A percentile compares a stretch with the other conserved stretches of the same genome.
Conservation (phyloP, 2,888 invertebrate species). For the Strigamia crassipes region DNA sequence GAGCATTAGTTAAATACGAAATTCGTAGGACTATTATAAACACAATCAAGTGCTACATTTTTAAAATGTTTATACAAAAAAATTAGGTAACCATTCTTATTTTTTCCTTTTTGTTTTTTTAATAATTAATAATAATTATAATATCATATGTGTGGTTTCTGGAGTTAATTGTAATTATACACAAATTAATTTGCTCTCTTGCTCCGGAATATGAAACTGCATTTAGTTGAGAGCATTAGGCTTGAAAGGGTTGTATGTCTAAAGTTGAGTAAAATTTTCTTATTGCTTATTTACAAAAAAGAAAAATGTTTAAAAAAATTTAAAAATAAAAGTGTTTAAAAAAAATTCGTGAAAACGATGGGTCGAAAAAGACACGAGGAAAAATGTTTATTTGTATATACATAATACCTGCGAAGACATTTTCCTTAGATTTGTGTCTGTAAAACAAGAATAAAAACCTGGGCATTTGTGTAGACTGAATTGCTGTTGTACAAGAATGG, state of each 20-base stretch:
- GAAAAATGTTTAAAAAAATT: not conserved
- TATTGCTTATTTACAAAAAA: conserved; percentile 17
- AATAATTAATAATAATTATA: not conserved
- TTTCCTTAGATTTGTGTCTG: conserved; percentile 24
- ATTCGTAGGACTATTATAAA: conserved; percentile 37
- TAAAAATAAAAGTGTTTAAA: not conserved
- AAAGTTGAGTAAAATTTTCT: not conserved
- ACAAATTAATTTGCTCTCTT: conserved; percentile 13
- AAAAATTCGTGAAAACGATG: not conserved
- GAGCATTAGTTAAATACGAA: conserved; percentile 6
- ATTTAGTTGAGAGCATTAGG: conserved; percentile 28
- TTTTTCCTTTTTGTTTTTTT: not conserved
- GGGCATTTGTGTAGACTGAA: conserved; percentile 29
- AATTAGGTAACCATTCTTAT: conserved; percentile 14
- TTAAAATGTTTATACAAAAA: conserved; percentile 31
- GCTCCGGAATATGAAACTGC: conserved; percentile 24
- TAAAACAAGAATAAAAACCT: not conserved
- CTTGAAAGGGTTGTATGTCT: conserved; percentile 20
- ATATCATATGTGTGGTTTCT: conserved; percentile 6
- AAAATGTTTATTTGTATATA: conserved; percentile 39
- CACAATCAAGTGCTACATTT: conserved; percentile 37
- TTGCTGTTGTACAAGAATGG: conserved; percentile 31
- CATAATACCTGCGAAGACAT: conserved; percentile 15
- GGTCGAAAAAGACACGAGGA: conserved; percentile 20
- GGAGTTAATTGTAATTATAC: not conserved